phyloP scores from a whole-genome alignment of 2,113 vertebrate species.

The Haemorhous mexicanus region DNA sequence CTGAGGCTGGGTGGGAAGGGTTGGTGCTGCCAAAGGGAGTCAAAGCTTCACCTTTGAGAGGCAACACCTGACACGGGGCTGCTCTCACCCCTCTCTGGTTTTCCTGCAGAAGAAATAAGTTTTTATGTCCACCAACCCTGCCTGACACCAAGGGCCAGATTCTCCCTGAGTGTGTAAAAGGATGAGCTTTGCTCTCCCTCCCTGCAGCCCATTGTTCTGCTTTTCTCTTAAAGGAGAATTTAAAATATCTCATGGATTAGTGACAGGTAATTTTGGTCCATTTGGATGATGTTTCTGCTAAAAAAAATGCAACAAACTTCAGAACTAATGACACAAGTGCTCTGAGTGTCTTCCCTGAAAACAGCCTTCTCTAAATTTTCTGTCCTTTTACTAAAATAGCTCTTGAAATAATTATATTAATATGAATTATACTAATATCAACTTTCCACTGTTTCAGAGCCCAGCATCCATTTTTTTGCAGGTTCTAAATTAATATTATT shows the following conservation, averaged over 20 bases:
- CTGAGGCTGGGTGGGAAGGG: neutral
- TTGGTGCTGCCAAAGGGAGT: neutral
- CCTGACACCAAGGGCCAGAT: neutral
- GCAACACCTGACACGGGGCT: neutral
- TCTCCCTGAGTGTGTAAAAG: neutral
- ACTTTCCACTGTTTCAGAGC: neutral
- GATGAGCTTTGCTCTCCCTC: neutral
- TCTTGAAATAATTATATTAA: neutral
- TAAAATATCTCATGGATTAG: neutral
- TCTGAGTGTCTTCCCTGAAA: neutral
- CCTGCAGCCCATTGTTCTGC: neutral
- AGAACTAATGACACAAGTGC: neutral
- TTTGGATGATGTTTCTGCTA: neutral
- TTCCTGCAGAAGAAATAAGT: neutral
- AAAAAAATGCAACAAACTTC: neutral
- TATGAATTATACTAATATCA: neutral
- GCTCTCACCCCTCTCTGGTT: neutral
- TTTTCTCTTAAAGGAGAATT: neutral
- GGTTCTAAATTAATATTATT: neutral
- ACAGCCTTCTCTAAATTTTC: neutral
- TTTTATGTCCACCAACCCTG: neutral
- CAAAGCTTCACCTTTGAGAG: fast-evolving
- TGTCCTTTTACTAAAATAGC: neutral
- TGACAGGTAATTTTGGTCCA: neutral
- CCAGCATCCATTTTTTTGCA: neutral